phyloP scores from a whole-genome alignment of 2,888 invertebrate genomes.

The Eilema depressum region DNA sequence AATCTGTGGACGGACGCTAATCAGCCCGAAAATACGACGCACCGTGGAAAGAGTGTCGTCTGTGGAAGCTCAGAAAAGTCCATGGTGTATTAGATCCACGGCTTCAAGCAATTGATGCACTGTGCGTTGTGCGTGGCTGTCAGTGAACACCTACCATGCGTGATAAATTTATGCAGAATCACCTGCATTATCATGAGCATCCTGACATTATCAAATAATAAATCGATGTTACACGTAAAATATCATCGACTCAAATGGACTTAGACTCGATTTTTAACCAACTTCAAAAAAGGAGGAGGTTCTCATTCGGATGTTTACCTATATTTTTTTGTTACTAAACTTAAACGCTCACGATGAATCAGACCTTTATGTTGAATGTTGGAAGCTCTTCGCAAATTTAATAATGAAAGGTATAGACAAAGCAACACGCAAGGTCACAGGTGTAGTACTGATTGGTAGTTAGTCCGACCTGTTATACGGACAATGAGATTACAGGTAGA shows the following conservation, averaged over 20 bases:
- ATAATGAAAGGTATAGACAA: constrained; percentile 28
- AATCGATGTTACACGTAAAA: not conserved
- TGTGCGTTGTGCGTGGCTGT: no score
- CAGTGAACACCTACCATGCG: no score
- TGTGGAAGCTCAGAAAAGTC: no score
- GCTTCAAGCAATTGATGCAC: no score
- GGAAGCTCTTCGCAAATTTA: constrained; percentile 29
- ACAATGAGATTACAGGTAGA: constrained; percentile 4
- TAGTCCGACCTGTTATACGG: constrained; percentile 2
- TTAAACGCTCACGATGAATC: not conserved
- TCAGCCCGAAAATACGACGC: no score
- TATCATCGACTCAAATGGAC: not conserved
- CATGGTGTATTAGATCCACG: no score
- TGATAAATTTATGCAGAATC: no score
- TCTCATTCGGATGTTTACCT: no score
- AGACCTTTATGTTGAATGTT: constrained; percentile 1
- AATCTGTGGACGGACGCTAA: no score
- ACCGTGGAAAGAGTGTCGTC: no score
- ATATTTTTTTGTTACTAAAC: not conserved
- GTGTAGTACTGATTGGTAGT: constrained; percentile 6
- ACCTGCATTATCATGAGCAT: not conserved
- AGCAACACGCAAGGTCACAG: constrained; percentile 37
- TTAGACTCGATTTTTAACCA: no score
- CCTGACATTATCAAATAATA: not conserved
- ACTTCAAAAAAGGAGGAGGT: no score